Conservation (phyloP, 2,797 vertebrate species). For the Phalloptychus januarius region DNA sequence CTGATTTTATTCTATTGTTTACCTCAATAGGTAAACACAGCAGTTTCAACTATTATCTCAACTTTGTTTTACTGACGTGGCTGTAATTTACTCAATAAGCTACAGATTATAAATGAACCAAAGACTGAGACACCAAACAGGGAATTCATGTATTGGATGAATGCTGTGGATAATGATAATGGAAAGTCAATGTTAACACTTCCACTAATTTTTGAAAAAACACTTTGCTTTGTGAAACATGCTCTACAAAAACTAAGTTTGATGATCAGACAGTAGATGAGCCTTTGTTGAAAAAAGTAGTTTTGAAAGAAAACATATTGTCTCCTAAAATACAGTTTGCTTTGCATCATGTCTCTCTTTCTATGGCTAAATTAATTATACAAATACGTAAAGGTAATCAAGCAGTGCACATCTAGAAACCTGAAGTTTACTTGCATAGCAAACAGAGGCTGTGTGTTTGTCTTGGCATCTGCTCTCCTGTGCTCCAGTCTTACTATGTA, state of each 20-base stretch:
- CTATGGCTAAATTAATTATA: background rate
- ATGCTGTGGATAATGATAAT: background rate
- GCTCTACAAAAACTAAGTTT: background rate
- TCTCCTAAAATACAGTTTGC: background rate
- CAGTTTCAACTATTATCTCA: no score
- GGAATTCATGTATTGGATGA: background rate
- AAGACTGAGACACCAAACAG: background rate
- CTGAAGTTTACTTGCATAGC: constrained; percentile 2
- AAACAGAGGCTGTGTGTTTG: constrained; percentile 28
- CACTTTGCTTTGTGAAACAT: background rate
- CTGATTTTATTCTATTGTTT: background rate
- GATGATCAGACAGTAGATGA: background rate
- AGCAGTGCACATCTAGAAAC: background rate
- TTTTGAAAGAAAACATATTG: background rate
- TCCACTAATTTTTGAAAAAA: background rate
- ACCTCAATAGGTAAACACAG: no score
- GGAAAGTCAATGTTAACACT: no score
- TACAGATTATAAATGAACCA: constrained; percentile 2
- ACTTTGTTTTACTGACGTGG: background rate
- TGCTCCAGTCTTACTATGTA: constrained; percentile 4
- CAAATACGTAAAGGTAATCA: background rate
- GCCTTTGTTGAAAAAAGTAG: background rate
- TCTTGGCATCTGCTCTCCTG: constrained; percentile 1
- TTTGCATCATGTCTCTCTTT: background rate
- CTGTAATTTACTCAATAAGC: background rate